Base-by-base conservation (phyloP, 2,113 vertebrate species). In the Xiphias gladius region DNA sequence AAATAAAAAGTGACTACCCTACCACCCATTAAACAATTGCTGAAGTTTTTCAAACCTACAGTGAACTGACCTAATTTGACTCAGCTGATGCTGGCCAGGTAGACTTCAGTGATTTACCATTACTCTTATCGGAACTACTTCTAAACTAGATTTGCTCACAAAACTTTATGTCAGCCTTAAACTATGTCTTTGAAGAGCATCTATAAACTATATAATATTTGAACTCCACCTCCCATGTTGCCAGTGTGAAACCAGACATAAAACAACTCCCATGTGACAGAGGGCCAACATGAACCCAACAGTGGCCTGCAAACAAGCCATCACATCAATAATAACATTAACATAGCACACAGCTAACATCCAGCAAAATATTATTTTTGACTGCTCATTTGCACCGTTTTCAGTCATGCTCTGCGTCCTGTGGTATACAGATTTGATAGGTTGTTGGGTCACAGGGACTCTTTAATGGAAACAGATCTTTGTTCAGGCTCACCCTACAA, bases 401-500 rank as follows among this genome's bases (percentile, higher is more conserved):
- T 20, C 43, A 3, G 0, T 72, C 69, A 68, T 57, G 62, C 37
- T 67, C 50, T 65, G 39, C 0, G 1, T 7, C 37, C 48, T 43
- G 68, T 68, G 46, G 7, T 32, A n/a, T 19, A 17, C 13, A 55
- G 32, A 61, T 73, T 7, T 1, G 1, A 54, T 32, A 4, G 57
- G 63, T 59, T 0, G 5, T 26, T 20, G 32, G 66, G 57, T 59
- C 24, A 32, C 19, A 22, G 35, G 20, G 4, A 12, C 24, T 7
- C 20, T 79, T 30, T 61, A 64, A 69, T 50, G 73, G 61, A 85
- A 66, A 69, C 55, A 79, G 57, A 67, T 78, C 50, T 66, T 65
- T 77, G 76, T 68, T 11, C 20, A 52, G 28, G 74, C 41, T 80
- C 35, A 46, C 50, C 79, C 66, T 61, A 57, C 79, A 43, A n/a